These are phyloP conservation scores for Phymanthus crucifer DNA, from an alignment of 92 coral and sea anemone species.

Conservation along the genomic window DNA sequence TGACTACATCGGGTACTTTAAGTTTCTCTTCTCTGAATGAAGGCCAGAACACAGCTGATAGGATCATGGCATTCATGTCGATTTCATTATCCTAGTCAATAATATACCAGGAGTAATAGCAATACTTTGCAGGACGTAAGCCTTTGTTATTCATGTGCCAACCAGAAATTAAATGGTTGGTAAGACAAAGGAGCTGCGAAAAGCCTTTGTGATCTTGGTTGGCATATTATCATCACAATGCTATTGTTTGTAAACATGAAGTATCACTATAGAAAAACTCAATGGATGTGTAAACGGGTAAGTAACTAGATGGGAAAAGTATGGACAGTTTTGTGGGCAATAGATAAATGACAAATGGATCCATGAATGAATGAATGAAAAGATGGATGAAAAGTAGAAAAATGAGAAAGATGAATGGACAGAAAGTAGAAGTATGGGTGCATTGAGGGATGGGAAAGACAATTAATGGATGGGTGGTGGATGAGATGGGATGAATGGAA, in stretches of 20 bases:
- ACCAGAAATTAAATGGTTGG: too few relatives aligned
- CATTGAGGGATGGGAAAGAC: too few relatives aligned
- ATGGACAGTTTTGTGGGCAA: neutral
- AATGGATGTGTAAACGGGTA: neutral
- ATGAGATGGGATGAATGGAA: neutral
- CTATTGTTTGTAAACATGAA: too few relatives aligned
- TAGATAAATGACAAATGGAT: neutral
- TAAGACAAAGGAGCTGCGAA: too few relatives aligned
- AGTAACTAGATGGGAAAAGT: neutral
- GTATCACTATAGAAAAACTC: too few relatives aligned
- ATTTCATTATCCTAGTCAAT: conserved; percentile 59
- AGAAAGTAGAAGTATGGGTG: neutral
- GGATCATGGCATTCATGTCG: conserved; percentile 92
- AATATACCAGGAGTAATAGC: neutral
- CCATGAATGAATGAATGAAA: neutral
- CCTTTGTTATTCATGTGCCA: too few relatives aligned
- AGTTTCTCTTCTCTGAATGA: conserved; percentile 94
- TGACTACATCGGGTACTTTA: conserved; percentile 82
- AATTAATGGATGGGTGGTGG: neutral
- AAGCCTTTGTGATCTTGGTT: too few relatives aligned
- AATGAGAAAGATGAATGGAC: neutral
- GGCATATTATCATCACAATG: too few relatives aligned
- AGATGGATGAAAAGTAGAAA: neutral
- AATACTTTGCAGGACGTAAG: too few relatives aligned
- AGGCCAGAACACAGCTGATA: conserved; percentile 99